Conservation (phyloP, 2,797 vertebrate genomes). For the Pseudocheirus occidentalis region DNA sequence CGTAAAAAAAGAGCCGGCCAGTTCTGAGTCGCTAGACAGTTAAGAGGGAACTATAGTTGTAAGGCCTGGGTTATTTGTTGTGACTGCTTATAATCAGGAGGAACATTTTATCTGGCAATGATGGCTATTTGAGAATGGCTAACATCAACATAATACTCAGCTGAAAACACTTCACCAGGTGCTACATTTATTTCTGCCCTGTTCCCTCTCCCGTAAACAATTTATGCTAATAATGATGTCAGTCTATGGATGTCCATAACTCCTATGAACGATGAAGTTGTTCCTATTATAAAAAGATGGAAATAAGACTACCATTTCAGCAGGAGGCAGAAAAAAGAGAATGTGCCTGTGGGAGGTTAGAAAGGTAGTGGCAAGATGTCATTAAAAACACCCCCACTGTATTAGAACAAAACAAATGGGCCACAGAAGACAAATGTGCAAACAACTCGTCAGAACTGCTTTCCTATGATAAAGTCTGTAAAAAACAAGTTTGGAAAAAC, state of each 20-base stretch:
- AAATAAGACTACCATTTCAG: neutral
- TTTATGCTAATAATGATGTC: neutral
- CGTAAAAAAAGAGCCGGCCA: neutral
- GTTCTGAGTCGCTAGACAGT: neutral
- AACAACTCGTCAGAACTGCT: neutral
- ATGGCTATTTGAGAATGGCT: constrained; percentile 4
- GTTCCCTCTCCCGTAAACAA: neutral
- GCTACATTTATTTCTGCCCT: neutral
- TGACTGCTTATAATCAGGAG: constrained; percentile 5
- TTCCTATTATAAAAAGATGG: neutral
- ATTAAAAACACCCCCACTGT: constrained; percentile 7
- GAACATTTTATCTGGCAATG: constrained; percentile 13
- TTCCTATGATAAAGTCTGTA: neutral
- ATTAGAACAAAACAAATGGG: neutral
- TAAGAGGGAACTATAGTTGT: neutral
- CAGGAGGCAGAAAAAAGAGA: constrained; percentile 28
- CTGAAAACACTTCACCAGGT: constrained; percentile 18
- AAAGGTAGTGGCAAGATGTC: constrained; percentile 15
- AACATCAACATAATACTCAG: neutral
- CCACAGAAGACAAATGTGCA: neutral
- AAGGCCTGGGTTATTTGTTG: neutral
- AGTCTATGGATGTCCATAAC: neutral
- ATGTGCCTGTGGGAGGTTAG: constrained; percentile 1
- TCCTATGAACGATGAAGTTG: neutral
- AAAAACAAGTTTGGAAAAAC: neutral